phyloP scores from a whole-genome alignment of 2,113 vertebrate species.

The Platycercus adscitus region DNA sequence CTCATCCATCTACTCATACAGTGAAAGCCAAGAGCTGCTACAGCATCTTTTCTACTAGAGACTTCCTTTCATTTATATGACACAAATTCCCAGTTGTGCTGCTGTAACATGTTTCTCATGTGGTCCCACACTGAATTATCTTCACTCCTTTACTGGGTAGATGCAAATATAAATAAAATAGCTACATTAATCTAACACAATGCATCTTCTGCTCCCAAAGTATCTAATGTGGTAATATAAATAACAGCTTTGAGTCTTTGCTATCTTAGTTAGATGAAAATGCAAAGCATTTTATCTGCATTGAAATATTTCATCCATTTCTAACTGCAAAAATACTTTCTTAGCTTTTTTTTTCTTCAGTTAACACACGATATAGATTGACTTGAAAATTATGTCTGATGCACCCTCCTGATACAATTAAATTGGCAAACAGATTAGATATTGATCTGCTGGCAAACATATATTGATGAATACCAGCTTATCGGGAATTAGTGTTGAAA shows the following conservation, averaged over 20 bases:
- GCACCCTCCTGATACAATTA: constrained; percentile 28
- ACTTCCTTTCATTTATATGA: constrained; percentile 46
- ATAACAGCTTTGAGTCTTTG: neutral
- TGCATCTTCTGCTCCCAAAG: constrained; percentile 6
- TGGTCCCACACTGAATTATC: constrained; percentile 33
- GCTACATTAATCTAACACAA: constrained; percentile 26
- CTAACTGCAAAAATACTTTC: neutral
- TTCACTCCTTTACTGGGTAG: neutral
- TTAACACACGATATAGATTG: neutral
- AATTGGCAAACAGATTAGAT: constrained; percentile 61
- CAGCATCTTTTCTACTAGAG: constrained; percentile 30
- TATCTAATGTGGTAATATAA: constrained; percentile 14
- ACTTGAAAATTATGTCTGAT: constrained; percentile 24
- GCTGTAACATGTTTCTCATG: constrained; percentile 28
- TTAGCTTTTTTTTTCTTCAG: neutral
- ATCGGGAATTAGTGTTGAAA: constrained; percentile 52
- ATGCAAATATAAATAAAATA: constrained; percentile 35
- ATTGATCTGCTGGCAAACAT: constrained; percentile 53
- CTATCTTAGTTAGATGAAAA: constrained; percentile 6
- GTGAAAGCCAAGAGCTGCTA: constrained; percentile 25
- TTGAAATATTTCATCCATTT: neutral
- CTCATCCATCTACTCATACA: neutral
- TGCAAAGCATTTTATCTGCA: neutral
- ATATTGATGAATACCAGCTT: constrained; percentile 36
- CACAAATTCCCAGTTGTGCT: constrained; percentile 54